These are phyloP conservation scores for Channallabes apus DNA, from an alignment of 2,797 vertebrate genomes.

Conservation along the genomic window DNA sequence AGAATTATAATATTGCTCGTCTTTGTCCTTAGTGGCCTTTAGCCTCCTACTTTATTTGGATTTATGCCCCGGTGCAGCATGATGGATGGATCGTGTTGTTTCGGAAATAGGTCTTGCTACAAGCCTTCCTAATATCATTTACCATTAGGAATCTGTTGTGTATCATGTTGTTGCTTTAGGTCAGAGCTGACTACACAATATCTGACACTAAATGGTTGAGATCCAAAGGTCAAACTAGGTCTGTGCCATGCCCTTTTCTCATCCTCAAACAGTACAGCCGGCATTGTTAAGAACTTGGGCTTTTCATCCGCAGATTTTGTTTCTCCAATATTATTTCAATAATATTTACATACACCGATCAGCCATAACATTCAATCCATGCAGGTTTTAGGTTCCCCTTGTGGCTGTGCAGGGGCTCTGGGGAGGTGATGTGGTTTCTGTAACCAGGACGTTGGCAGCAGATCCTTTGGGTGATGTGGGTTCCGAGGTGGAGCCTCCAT, in stretches of 20 bases:
- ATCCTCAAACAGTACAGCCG: neutral
- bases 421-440: too few species aligned
- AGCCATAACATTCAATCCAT: too few species aligned
- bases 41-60: neutral
- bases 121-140: constrained; percentile 20
- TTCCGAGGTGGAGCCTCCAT: too few species aligned
- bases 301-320: neutral
- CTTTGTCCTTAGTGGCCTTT: constrained; percentile 9
- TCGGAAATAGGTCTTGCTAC: neutral
- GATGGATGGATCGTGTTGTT: constrained; percentile 18
- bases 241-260: constrained; percentile 17
- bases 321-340: neutral
- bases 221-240: constrained; percentile 22
- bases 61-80: neutral
- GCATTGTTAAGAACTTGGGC: neutral
- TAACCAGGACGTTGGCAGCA: too few species aligned
- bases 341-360: too few species aligned
- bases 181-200: constrained; percentile 25
- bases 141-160: constrained; percentile 21
- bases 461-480: too few species aligned
- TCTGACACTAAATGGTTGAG: constrained; percentile 22
- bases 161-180: constrained; percentile 4
- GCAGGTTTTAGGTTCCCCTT: too few species aligned
- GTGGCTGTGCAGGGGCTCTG: too few species aligned
- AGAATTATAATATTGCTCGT: neutral